These are phyloP conservation scores for Elephas maximus DNA, from an alignment of 2,113 vertebrate species.

Conservation along the genomic window DNA sequence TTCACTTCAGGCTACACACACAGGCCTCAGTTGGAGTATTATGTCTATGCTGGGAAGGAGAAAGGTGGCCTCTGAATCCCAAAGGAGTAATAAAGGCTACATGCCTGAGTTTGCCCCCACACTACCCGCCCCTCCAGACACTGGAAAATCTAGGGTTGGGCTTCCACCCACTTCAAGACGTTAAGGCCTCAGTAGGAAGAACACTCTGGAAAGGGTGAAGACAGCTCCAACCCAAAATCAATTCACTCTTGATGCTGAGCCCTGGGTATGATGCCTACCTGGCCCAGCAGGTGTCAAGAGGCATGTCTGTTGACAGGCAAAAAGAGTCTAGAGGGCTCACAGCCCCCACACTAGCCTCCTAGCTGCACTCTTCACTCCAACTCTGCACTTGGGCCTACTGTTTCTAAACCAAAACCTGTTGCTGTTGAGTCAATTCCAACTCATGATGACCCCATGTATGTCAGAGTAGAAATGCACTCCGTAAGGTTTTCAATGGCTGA, in stretches of 20 bases:
- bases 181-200: slow-evolving; percentile 36
- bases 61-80: slow-evolving; percentile 22
- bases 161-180: background rate
- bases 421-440: background rate
- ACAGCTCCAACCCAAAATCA: background rate
- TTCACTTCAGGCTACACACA: slow-evolving; percentile 17
- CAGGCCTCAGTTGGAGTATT: slow-evolving; percentile 24
- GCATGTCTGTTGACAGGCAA: background rate
- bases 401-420: background rate
- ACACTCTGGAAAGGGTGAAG: slow-evolving; percentile 39
- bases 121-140: background rate
- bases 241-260: slow-evolving; percentile 39
- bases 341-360: background rate
- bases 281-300: background rate
- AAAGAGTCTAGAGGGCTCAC: background rate
- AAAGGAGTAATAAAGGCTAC: background rate
- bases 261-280: background rate
- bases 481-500: background rate
- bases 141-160: background rate
- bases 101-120: background rate
- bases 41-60: background rate
- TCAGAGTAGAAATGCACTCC: background rate
- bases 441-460: background rate
- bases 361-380: background rate
- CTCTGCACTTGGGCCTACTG: background rate